Base-by-base conservation (phyloP, 2,113 vertebrate genomes). In the Glaucidium brasilianum region DNA sequence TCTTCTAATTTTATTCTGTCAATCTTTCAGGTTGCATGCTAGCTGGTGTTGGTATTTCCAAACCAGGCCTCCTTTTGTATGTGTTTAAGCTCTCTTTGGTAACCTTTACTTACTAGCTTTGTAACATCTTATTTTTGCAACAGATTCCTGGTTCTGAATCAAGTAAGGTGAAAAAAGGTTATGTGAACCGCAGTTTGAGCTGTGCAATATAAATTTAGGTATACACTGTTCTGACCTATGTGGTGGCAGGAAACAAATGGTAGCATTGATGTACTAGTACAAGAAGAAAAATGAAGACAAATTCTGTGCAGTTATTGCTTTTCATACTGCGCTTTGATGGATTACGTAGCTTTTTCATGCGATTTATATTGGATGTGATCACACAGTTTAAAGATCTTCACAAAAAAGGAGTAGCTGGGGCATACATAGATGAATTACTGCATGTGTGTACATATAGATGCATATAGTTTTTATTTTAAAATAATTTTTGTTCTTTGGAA, bases 211-310 rank as follows among this genome's bases (percentile, higher is more conserved):
- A 16, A 60, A 60, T 81, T 75, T 10, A 27, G 47, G 11, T 32
- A 10, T 10, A 0, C 5, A 1, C 15, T 1, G 3, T 27, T 62
- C 29, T 34, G 60, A 12, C 12, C 62, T 13, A 0, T 0, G 16
- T 39, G 14, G 10, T 59, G 62, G 20, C n/a, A 68, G 26, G 67
- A 47, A 73, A 39, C 39, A 26, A 21, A 7, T 22, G 15, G 3
- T 13, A 22, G 13, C 10, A 6, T 12, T 20, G 16, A 10, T 11
- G 55, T 11, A 10, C 21, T 27, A 58, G 43, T 6, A 25, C 13
- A 35, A 41, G 16, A 35, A 60, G 30, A 56, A 25, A 74, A 93
- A 60, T 9, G 6, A 11, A 89, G 37, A 49, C 12, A 49, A 80
- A 66, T 58, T 69, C 29, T 74, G 34, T 21, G 7, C 43, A 9